A percentile compares a stretch with the other conserved stretches of the same genome.
phyloP scores from a whole-genome alignment of 2,113 vertebrate genomes.

The Camelus dromedarius region DNA sequence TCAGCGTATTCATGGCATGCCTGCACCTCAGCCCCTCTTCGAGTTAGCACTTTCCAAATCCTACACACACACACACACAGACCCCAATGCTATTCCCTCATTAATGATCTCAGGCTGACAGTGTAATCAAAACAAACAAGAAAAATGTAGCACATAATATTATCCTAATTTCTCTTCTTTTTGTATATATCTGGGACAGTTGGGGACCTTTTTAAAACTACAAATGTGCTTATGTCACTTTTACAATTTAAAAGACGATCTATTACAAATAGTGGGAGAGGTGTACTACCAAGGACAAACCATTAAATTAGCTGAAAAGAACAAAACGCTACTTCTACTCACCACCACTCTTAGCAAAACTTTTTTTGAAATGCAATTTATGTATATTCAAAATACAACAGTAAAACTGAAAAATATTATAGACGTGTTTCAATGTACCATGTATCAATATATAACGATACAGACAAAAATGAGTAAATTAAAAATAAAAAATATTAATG shows the following conservation, averaged over 20 bases:
- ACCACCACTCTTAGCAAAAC: background rate
- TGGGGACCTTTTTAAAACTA: background rate
- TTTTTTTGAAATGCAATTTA: background rate
- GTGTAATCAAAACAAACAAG: background rate
- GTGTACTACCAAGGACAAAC: background rate
- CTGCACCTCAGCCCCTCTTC: background rate
- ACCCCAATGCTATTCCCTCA: background rate
- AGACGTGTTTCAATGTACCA: background rate
- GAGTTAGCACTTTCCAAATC: background rate
- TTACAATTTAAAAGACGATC: conserved; percentile 31
- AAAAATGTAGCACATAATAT: background rate
- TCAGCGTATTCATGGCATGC: background rate
- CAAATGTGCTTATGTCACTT: background rate
- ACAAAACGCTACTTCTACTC: background rate
- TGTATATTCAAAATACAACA: background rate
- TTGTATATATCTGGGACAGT: background rate
- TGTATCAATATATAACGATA: background rate
- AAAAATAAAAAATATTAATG: background rate
- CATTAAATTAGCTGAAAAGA: background rate
- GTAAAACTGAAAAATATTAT: background rate
- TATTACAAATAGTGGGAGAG: background rate
- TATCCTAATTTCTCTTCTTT: background rate
- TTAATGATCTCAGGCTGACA: background rate
- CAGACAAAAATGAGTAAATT: background rate
- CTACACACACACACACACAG: background rate